Conservation (phyloP, 2,113 vertebrate genomes). For the Oryzias woworae region DNA sequence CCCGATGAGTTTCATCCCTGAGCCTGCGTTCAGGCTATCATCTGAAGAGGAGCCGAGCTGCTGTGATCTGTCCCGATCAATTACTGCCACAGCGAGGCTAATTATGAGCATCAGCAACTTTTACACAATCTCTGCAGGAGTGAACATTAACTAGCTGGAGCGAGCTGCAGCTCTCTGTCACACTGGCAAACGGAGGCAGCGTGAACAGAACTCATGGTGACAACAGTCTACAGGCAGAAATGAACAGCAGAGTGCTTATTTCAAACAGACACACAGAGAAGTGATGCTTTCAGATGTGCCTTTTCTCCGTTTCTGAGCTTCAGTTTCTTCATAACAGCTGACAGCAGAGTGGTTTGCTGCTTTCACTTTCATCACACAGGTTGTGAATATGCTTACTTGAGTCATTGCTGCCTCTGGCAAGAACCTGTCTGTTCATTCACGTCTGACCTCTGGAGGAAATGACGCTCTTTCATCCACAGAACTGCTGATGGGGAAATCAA, state of each 20-base stretch:
- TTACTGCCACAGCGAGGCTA: constrained; percentile 47
- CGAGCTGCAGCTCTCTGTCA: constrained; percentile 6
- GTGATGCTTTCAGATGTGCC: too few relatives aligned
- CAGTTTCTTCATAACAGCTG: too few relatives aligned
- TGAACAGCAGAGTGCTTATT: too few relatives aligned
- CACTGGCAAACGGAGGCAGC: constrained; percentile 26
- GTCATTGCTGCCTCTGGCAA: too few relatives aligned
- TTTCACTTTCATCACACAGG: too few relatives aligned
- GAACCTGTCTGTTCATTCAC: too few relatives aligned
- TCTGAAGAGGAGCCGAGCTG: constrained; percentile 32
- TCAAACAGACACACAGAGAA: too few relatives aligned
- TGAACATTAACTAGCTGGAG: constrained; percentile 22
- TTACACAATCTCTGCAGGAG: constrained; percentile 52
- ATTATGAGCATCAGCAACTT: constrained; percentile 52
- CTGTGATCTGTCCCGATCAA: constrained; percentile 50
- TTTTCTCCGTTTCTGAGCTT: too few relatives aligned
- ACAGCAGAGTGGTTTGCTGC: not conserved
- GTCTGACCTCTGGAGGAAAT: too few relatives aligned
- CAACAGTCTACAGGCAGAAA: not conserved
- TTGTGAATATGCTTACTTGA: not conserved
- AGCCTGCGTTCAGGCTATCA: constrained; percentile 28
- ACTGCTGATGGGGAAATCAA: too few relatives aligned
- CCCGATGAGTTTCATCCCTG: constrained; percentile 13
- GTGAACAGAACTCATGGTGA: constrained; percentile 18
- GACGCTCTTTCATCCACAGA: too few relatives aligned